Percentiles rank a stretch among this genome's conserved stretches.
These are phyloP conservation scores for Lepidothrix coronata DNA, from an alignment of 2,113 vertebrate genomes.

Conservation along the genomic window DNA sequence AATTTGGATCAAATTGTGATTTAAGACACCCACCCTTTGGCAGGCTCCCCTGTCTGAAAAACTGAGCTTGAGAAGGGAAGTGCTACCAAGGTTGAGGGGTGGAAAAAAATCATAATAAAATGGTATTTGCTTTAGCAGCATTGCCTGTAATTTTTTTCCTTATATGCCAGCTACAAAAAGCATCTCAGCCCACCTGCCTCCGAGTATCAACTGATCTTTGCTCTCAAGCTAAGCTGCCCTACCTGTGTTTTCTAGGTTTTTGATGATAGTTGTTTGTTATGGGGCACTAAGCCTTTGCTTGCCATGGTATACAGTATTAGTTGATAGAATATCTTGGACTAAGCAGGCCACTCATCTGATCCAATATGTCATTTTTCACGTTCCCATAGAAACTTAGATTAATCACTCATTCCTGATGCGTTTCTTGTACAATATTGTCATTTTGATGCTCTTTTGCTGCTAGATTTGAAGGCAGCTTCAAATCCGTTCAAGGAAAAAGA, in stretches of 20 bases:
- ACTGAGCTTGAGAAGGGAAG: slow-evolving; percentile 11
- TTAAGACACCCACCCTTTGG: slow-evolving; percentile 36
- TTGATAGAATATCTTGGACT: slow-evolving; percentile 47
- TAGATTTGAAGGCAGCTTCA: slow-evolving; percentile 56
- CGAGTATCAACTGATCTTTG: not conserved
- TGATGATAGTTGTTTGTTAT: not conserved
- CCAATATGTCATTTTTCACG: slow-evolving; percentile 53
- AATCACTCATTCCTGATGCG: slow-evolving; percentile 58
- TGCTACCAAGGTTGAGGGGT: not conserved
- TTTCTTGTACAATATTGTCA: slow-evolving; percentile 65
- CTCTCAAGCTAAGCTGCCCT: not conserved
- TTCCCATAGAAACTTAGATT: slow-evolving; percentile 70
- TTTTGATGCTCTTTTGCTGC: slow-evolving; percentile 69
- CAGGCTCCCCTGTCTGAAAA: slow-evolving; percentile 24
- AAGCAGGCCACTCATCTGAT: slow-evolving; percentile 43
- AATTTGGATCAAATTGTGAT: slow-evolving; percentile 11
- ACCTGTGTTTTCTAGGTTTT: not conserved
- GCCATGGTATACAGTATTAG: not conserved
- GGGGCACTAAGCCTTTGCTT: not conserved
- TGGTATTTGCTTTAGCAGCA: not conserved
- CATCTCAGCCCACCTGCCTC: not conserved
- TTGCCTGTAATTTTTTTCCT: not conserved
- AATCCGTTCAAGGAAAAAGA: not conserved
- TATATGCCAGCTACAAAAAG: not conserved
- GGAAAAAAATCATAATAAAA: slow-evolving; percentile 10